A percentile compares a stretch with the other conserved stretches of the same genome.
Conservation (phyloP, 2,113 vertebrate species). For the Micromys minutus region DNA sequence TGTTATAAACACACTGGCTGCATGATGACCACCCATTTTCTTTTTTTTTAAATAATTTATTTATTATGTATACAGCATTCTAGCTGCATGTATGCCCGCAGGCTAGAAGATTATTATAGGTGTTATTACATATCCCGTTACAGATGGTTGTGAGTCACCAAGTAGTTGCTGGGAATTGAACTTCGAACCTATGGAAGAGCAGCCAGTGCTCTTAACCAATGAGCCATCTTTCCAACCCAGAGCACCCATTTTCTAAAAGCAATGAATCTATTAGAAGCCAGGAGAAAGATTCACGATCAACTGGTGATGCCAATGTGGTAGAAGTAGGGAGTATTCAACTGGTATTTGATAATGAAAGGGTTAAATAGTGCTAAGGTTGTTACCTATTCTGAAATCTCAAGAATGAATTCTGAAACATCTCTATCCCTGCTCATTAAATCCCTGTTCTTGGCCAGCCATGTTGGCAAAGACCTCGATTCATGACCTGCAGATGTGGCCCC, state of each 20-base stretch:
- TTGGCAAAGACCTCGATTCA: not conserved
- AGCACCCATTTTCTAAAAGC: not conserved
- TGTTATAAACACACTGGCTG: not conserved
- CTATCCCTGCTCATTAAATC: not conserved
- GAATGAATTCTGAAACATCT: not conserved
- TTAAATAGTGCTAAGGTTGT: not conserved
- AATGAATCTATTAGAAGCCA: not conserved
- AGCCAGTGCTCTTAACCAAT: too few species aligned
- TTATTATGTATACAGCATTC: too few species aligned
- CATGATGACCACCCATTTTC: not conserved
- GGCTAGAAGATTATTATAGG: too few species aligned
- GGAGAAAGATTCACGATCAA: not conserved
- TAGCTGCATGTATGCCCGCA: too few species aligned
- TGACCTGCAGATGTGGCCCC: not conserved
- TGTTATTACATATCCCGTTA: too few species aligned
- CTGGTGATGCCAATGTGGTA: rapidly evolving
- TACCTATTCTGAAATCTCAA: not conserved
- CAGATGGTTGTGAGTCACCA: too few species aligned
- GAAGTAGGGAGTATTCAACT: not conserved
- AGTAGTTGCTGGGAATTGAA: too few species aligned
- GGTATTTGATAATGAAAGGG: not conserved
- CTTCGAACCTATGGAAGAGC: too few species aligned
- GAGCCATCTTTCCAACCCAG: too few species aligned
- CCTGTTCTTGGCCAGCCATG: not conserved
- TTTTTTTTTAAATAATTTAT: too few species aligned